Evolutionary conservation across 1,140 invertebrate genomes (phyloP), one percentile per base, ranked within the genome.

Genomic region (Achroia grisella): DNA sequence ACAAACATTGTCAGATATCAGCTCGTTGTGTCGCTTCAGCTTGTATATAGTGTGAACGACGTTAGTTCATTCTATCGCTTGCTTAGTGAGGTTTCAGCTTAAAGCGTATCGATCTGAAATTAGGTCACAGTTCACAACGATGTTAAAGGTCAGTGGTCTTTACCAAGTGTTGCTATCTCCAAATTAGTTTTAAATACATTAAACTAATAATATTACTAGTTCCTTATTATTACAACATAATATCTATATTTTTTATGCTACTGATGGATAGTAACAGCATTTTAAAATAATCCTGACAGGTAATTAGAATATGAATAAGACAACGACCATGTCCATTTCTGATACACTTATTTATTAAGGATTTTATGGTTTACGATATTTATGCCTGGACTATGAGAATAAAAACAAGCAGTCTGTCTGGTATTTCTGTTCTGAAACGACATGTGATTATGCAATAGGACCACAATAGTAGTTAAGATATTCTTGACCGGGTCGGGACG

Each of bases 41-140:
- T 45, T 35, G 36, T 33, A 43, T 55, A 51, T 64, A 64, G 37
- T 51, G 56, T 56, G 56, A 50, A 64, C 55, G 54, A 47, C 44
- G 45, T 50, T 49, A 56, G 46, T 6, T 60, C 73, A 57, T 62
- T 62, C 52, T 71, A 72, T 74, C 61, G 75, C 74, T 69, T 65
- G 73, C 73, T 79, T 81, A 76, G 78, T 85, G 78, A 82, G 80
- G 80, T 81, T 85, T 85, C 80, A 73, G 75, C 68, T 72, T 84
- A 84, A n/a, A 82, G 71, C 71, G 76, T 73, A 85, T 85, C 81
- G 82, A 82, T 82, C 69, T 73, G 64, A 73, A 85, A 85, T 85
- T 85, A 74, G 80, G 80, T 85, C 78, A 67, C 71, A 75, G 68
- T 75, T 77, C 73, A 79, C 67, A 69, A 62, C 56, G 53, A 68